phyloP scores from a whole-genome alignment of 2,888 invertebrate genomes.

The Caenorhabditis sinica region DNA sequence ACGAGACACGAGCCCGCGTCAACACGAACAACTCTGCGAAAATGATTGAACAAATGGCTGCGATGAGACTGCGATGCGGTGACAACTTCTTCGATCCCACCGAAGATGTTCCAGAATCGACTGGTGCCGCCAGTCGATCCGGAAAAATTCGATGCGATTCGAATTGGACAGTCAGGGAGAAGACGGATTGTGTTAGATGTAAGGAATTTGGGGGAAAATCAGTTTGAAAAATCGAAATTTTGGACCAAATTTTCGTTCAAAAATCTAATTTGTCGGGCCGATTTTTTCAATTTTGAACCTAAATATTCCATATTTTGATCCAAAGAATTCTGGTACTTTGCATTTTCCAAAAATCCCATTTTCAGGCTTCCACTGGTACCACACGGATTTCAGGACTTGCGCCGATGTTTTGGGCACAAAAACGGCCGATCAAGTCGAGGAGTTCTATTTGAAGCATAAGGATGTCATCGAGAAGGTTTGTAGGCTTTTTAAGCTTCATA shows the following conservation, averaged over 20 bases:
- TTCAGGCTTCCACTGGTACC: conserved; percentile 9
- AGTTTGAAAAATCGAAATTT: neutral
- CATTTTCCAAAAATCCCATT: too few relatives aligned
- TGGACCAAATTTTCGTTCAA: too few relatives aligned
- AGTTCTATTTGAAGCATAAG: conserved; percentile 47
- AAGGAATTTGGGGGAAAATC: neutral
- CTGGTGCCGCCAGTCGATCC: neutral
- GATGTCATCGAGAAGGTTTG: conserved; percentile 2
- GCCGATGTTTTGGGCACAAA: neutral
- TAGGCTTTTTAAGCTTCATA: too few relatives aligned
- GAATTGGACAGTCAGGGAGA: conserved; percentile 32
- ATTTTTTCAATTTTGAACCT: too few relatives aligned
- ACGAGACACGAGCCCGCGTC: neutral
- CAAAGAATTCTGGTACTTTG: too few relatives aligned
- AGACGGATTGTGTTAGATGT: conserved; percentile 17
- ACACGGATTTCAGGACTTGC: neutral
- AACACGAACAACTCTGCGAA: too few relatives aligned
- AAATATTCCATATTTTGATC: too few relatives aligned
- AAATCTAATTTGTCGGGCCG: too few relatives aligned
- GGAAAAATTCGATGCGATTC: neutral
- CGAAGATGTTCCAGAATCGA: neutral
- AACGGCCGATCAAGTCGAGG: conserved; percentile 4
- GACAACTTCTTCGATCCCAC: neutral
- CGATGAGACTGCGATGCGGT: too few relatives aligned
- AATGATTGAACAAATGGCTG: neutral